phyloP scores from a whole-genome alignment of 2,797 vertebrate species.

The Eulemur mongoz region DNA sequence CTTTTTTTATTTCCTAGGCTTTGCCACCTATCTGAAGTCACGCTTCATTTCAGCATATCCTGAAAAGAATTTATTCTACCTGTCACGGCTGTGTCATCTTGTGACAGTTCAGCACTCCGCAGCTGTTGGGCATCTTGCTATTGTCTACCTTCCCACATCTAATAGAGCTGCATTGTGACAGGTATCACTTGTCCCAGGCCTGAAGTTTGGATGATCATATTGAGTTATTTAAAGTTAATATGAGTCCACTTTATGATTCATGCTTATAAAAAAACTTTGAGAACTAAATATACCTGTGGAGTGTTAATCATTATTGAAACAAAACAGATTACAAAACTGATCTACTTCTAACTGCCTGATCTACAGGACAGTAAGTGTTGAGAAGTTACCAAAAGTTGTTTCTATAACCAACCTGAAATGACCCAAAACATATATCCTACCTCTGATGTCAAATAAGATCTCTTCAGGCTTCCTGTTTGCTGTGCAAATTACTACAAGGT shows the following conservation, averaged over 20 bases:
- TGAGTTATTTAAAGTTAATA: slow-evolving; percentile 47
- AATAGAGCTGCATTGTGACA: slow-evolving; percentile 54
- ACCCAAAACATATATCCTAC: not conserved
- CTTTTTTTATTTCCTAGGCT: not conserved
- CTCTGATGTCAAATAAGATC: not conserved
- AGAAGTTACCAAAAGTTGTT: not conserved
- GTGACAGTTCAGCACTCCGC: not conserved
- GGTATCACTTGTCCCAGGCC: not conserved
- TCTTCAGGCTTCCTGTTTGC: not conserved
- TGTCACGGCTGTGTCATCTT: not conserved
- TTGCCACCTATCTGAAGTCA: not conserved
- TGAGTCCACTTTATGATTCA: slow-evolving; percentile 6
- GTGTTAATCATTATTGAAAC: not conserved
- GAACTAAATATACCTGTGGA: not conserved
- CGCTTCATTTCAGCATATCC: not conserved
- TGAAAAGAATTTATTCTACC: slow-evolving; percentile 32
- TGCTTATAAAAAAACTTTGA: not conserved
- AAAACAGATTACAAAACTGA: not conserved
- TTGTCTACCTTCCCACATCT: not conserved
- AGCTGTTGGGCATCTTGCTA: slow-evolving; percentile 54
- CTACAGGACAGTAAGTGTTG: not conserved
- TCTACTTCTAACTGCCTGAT: not conserved
- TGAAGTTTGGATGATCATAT: not conserved
- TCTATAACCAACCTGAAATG: not conserved
- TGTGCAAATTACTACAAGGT: not conserved